phyloP scores from a whole-genome alignment of 2,888 invertebrate genomes.

The Chloroclystis v-ata region DNA sequence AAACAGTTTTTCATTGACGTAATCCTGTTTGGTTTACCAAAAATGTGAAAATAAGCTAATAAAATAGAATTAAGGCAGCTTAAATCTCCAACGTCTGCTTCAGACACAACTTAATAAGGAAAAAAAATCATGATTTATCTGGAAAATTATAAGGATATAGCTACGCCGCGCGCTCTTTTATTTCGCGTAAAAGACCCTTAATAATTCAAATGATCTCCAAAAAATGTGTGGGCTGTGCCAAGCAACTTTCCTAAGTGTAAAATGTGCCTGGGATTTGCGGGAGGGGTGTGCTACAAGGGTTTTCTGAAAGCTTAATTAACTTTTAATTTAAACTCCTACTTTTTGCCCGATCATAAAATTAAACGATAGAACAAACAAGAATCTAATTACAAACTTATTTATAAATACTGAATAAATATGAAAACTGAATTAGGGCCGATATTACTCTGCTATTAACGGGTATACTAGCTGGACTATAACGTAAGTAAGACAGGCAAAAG shows the following conservation, averaged over 20 bases:
- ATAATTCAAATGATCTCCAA: conserved; percentile 27
- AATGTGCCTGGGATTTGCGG: conserved; percentile 38
- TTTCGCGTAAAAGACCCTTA: conserved; percentile 30
- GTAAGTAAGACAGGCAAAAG: too few species aligned
- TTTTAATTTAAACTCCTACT: conserved; percentile 2
- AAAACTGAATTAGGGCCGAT: not conserved
- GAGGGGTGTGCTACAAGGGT: conserved; percentile 42
- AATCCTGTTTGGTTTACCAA: not conserved
- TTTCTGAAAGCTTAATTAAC: conserved; percentile 13
- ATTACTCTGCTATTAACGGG: not conserved
- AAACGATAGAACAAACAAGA: conserved; percentile 2
- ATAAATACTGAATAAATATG: not conserved
- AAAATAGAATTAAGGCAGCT: conserved; percentile 1
- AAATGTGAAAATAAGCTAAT: not conserved
- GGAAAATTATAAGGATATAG: conserved; percentile 42
- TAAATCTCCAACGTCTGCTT: conserved; percentile 31
- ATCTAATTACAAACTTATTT: conserved; percentile 4
- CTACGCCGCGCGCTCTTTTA: conserved; percentile 28
- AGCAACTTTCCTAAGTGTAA: conserved; percentile 34
- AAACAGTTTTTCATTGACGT: too few species aligned
- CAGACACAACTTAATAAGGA: conserved; percentile 46
- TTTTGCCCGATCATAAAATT: conserved; percentile 21
- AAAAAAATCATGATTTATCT: conserved; percentile 50
- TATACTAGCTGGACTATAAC: too few species aligned
- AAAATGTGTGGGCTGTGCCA: conserved; percentile 24